These are phyloP conservation scores for Hippoglossus hippoglossus DNA, from an alignment of 2,797 vertebrate genomes.

Conservation along the genomic window DNA sequence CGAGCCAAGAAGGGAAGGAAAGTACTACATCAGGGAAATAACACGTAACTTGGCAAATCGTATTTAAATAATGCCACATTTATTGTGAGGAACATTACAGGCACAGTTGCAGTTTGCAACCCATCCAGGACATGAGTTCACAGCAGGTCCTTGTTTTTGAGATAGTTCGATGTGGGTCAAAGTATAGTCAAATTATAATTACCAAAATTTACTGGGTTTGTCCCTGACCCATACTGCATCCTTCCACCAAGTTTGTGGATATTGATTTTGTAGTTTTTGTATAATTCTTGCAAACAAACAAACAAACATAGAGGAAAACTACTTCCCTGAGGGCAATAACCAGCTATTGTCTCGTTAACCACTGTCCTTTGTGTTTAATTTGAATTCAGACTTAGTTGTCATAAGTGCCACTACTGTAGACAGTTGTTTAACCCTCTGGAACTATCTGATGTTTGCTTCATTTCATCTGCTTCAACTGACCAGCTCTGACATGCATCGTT, in stretches of 20 bases:
- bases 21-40: not conserved
- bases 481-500: not conserved
- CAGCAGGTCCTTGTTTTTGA: no score
- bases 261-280: no score
- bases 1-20: conserved; percentile 14
- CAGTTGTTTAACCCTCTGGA: conserved; percentile 19
- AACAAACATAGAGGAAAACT: no score
- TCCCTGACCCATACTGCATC: no score
- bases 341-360: conserved; percentile 17
- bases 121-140: not conserved
- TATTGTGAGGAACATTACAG: not conserved
- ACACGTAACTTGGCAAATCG: not conserved
- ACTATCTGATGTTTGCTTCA: conserved; percentile 7
- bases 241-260: no score
- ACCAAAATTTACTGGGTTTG: no score
- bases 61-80: not conserved
- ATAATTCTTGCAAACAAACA: no score
- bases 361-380: conserved; percentile 21
- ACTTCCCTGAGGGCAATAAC: not conserved
- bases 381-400: conserved; percentile 28
- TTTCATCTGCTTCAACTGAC: conserved; percentile 29
- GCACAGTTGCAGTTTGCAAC: not conserved
- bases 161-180: no score
- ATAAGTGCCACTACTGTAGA: conserved; percentile 11
- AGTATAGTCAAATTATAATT: no score